phyloP scores from a whole-genome alignment of 2,113 vertebrate genomes.

The Engystomops pustulosus region DNA sequence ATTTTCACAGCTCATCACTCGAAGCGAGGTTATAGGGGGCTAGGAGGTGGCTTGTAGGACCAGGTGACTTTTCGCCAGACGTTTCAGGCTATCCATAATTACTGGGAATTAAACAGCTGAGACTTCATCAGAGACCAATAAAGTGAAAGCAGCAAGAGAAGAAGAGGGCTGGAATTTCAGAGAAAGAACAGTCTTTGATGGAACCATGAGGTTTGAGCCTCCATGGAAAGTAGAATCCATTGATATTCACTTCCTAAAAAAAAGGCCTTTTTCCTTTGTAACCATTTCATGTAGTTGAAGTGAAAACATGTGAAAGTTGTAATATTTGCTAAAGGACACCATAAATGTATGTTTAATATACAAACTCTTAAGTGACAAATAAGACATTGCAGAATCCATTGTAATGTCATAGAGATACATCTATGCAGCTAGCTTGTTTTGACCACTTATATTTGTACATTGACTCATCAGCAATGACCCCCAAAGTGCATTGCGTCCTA shows the following conservation, averaged over 20 bases:
- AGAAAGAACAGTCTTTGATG: conserved; percentile 10
- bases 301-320: neutral
- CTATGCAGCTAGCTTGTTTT: neutral
- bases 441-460: neutral
- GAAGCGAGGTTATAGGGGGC: conserved; percentile 10
- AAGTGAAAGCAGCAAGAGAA: conserved; percentile 4
- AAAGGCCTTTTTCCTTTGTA: neutral
- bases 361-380: neutral
- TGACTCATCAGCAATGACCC: neutral
- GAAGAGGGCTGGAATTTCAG: neutral
- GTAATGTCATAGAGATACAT: too few relatives aligned
- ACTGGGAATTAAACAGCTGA: conserved; percentile 71
- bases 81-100: conserved; percentile 69
- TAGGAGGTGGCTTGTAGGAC: conserved; percentile 58
- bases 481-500: neutral
- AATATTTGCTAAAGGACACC: neutral
- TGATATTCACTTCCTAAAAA: neutral
- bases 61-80: conserved; percentile 66
- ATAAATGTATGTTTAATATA: too few relatives aligned
- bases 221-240: neutral
- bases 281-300: neutral
- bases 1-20: conserved; percentile 23
- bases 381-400: neutral
- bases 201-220: neutral
- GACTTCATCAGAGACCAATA: conserved; percentile 55